A percentile compares a stretch with the other conserved stretches of the same genome.
Evolutionary conservation across 2,113 vertebrate genomes (phyloP).

Genomic region (Nanorana parkeri): DNA sequence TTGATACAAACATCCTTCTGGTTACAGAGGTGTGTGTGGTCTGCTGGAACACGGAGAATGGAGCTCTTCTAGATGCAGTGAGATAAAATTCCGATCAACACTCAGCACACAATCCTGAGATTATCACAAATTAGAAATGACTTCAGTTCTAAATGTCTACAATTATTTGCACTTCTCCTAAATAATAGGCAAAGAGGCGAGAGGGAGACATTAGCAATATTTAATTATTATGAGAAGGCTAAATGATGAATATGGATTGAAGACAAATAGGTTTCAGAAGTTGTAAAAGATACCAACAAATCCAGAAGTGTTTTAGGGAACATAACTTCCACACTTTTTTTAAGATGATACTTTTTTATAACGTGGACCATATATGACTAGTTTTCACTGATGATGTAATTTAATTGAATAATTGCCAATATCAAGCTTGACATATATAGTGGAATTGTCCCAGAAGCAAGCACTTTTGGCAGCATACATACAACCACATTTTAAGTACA

Average conservation of each 20-base stretch:
- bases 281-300: no score
- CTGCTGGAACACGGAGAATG: neutral
- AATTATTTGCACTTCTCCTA: neutral
- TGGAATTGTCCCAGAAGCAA: no score
- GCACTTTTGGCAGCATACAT: no score
- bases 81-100: neutral
- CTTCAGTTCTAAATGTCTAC: neutral
- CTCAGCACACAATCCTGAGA: neutral
- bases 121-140: neutral
- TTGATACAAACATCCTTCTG: conserved; percentile 31
- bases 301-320: no score
- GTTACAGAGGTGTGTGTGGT: conserved; percentile 30
- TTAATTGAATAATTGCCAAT: no score
- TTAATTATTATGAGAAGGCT: neutral
- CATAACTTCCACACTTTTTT: no score
- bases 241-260: neutral
- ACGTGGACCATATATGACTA: no score
- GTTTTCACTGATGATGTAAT: no score
- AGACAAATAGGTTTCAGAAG: neutral
- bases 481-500: no score
- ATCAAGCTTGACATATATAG: no score
- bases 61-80: neutral
- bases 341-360: no score
- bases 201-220: neutral
- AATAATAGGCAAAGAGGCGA: neutral